Evolutionary conservation across 2,113 vertebrate genomes (phyloP).

Genomic region (Phoenicopterus ruber): DNA sequence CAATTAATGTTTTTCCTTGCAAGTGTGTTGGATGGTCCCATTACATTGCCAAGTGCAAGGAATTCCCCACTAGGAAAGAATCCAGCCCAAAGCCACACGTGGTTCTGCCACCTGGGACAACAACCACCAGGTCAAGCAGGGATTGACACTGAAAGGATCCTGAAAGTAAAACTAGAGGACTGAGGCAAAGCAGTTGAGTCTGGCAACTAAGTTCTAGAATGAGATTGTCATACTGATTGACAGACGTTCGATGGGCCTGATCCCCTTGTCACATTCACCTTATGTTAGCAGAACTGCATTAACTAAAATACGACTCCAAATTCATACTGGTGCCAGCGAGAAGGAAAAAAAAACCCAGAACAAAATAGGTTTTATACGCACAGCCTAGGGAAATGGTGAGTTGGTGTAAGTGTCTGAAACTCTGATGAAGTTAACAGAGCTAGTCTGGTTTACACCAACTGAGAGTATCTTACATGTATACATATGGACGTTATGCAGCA

Average conservation of each 20-base stretch:
- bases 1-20: background rate
- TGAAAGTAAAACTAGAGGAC: background rate
- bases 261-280: background rate
- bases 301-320: background rate
- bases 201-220: background rate
- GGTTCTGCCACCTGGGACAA: background rate
- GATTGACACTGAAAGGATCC: background rate
- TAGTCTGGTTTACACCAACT: background rate
- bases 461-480: background rate
- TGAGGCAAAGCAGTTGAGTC: background rate
- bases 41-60: background rate
- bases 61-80: background rate
- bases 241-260: background rate
- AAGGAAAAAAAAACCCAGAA: background rate
- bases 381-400: background rate
- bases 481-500: background rate
- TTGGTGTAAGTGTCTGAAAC: background rate
- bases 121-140: background rate
- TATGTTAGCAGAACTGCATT: background rate
- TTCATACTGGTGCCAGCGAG: background rate
- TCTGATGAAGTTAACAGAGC: background rate
- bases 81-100: background rate
- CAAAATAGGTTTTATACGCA: background rate
- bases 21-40: background rate
- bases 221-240: background rate